These are phyloP conservation scores for Pteromalus puparum DNA, from an alignment of 1,140 invertebrate species.

Conservation along the genomic window DNA sequence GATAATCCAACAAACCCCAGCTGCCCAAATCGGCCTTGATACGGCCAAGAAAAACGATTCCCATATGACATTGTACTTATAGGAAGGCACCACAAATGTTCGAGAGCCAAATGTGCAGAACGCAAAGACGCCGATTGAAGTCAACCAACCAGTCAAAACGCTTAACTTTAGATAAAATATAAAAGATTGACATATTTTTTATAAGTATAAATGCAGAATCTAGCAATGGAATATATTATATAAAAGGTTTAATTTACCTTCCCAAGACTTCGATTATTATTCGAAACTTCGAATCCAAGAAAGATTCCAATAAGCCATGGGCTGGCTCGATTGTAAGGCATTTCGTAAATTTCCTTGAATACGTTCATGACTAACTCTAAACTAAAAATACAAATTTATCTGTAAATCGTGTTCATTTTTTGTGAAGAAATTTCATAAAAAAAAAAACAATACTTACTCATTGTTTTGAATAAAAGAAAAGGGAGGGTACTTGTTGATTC, in stretches of 20 bases:
- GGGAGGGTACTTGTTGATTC: conserved; percentile 3
- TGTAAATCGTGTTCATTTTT: too few species aligned
- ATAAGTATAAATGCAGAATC: background rate
- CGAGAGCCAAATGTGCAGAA: conserved; percentile 37
- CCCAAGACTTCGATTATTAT: conserved; percentile 46
- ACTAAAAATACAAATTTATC: too few species aligned
- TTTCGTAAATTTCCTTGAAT: background rate
- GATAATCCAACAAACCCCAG: conserved; percentile 73
- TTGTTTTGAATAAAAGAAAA: background rate
- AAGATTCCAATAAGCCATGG: conserved; percentile 53
- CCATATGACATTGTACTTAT: conserved; percentile 63
- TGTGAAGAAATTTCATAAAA: too few species aligned
- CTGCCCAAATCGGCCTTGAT: conserved; percentile 67
- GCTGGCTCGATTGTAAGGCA: conserved; percentile 32
- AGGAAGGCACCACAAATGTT: conserved; percentile 36
- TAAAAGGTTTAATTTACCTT: conserved; percentile 31
- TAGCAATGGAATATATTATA: background rate
- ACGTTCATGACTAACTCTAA: too few species aligned
- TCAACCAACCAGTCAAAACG: conserved; percentile 28
- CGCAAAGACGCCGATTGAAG: background rate
- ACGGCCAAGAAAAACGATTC: conserved; percentile 66
- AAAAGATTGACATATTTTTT: background rate
- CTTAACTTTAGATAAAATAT: background rate
- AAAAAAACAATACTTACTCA: background rate
- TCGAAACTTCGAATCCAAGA: conserved; percentile 46